Conservation (phyloP, 1,140 invertebrate genomes). For the roundworm (Caenorhabditis elegans) region WBcel235 BX284604.4:728501-729000, state of each 20-base stretch:
- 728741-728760: constrained; percentile 39
- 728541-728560: too few relatives aligned
- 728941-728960: background rate
- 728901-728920: too few relatives aligned
- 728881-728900: too few relatives aligned
- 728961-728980: background rate
- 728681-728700: constrained; percentile 10
- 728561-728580: too few relatives aligned
- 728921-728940: background rate
- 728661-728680: constrained; percentile 31
- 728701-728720: background rate
- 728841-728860: constrained; percentile 33
- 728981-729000: constrained; percentile 9
- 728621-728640: background rate
- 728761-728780: constrained; percentile 40
- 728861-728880: constrained; percentile 40
- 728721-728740: too few relatives aligned
- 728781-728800: constrained; percentile 19
- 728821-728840: constrained; percentile 33
- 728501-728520: too few relatives aligned
- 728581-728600: too few relatives aligned
- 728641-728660: constrained; percentile 23
- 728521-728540: too few relatives aligned
- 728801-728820: constrained; percentile 46
- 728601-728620: too few relatives aligned